Percentiles rank a stretch among this genome's conserved stretches.
Evolutionary conservation across 2,888 invertebrate species (phyloP).

Genomic region (Sphinx pinastri): DNA sequence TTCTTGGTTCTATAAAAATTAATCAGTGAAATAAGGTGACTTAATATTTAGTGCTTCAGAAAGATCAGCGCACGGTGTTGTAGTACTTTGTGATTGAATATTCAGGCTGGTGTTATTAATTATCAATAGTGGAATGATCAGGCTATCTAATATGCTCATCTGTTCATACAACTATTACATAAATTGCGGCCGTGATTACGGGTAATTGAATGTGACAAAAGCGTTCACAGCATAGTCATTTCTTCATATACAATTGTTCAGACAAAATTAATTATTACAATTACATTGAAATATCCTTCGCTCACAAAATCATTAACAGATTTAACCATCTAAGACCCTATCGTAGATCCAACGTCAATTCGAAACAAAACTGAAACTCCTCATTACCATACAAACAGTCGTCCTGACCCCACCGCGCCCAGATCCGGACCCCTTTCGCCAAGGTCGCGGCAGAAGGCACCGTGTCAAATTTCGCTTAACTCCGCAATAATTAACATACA

Average conservation of each 20-base stretch:
- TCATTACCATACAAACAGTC: conserved; percentile 17
- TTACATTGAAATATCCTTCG: neutral
- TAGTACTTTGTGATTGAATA: too few relatives aligned
- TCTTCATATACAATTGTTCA: neutral
- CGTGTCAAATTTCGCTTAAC: conserved; percentile 22
- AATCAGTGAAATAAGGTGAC: too few relatives aligned
- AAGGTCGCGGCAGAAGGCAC: conserved; percentile 1
- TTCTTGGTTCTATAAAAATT: too few relatives aligned
- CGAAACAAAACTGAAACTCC: conserved; percentile 18
- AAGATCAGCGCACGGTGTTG: too few relatives aligned
- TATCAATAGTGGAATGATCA: too few relatives aligned
- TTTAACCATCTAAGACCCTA: neutral
- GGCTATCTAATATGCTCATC: too few relatives aligned
- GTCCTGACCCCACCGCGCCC: neutral
- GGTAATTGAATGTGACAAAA: too few relatives aligned
- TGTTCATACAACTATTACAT: too few relatives aligned
- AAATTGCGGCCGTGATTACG: too few relatives aligned
- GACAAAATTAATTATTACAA: neutral
- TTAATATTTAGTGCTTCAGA: too few relatives aligned
- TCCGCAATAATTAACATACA: conserved; percentile 26
- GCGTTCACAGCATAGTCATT: neutral
- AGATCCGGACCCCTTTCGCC: neutral
- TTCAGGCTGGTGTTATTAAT: too few relatives aligned
- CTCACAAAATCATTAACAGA: conserved; percentile 14
- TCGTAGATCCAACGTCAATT: conserved; percentile 10